Evolutionary conservation across 2,797 vertebrate genomes (phyloP), one percentile per base, ranked within the genome.

Genomic region (Arctocebus calabarensis): DNA sequence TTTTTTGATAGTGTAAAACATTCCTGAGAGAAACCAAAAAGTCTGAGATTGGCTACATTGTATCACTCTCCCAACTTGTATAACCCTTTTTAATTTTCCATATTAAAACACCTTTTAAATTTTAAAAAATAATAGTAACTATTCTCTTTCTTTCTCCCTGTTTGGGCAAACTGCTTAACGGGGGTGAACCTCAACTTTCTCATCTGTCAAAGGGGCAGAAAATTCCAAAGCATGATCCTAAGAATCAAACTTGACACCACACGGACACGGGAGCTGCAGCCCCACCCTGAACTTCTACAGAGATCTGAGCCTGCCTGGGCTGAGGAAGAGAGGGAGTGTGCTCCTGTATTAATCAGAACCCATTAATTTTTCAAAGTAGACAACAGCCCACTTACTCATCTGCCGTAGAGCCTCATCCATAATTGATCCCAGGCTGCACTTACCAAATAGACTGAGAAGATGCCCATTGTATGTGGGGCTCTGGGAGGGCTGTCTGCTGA

Each of bases 281-380:
- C 55, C n/a, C 6, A 0, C 57, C 62, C 25, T 1, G 1, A 16
- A 43, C 48, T 61, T 85, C 85, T 0, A 0, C 81, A 32, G 88
- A 96, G 94, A 88, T 64, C 79, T 7, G 87, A 90, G 79, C 62
- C 29, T 91, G 57, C 77, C 87, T 32, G 29, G 27, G 22, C 23
- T 32, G 45, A 93, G 70, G 83, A 84, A 75, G 84, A 93, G 59
- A 91, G 88, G 27, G 84, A 87, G 75, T 27, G 13, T 1, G 7
- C 77, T 95, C 85, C 16, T 17, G n/a, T 96, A 91, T 97, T 97
- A 96, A 97, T 97, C 97, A 96, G 96, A 79, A 74, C 62, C 89
- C 96, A 97, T 97, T 97, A 97, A 97, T 97, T 97, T 97, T 97
- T 97, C 96, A 97, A 92, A 96, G 91, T 93, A 93, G 91, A 96